phyloP scores from a whole-genome alignment of 2,888 invertebrate species.

The Lasioglossum malachurum region DNA sequence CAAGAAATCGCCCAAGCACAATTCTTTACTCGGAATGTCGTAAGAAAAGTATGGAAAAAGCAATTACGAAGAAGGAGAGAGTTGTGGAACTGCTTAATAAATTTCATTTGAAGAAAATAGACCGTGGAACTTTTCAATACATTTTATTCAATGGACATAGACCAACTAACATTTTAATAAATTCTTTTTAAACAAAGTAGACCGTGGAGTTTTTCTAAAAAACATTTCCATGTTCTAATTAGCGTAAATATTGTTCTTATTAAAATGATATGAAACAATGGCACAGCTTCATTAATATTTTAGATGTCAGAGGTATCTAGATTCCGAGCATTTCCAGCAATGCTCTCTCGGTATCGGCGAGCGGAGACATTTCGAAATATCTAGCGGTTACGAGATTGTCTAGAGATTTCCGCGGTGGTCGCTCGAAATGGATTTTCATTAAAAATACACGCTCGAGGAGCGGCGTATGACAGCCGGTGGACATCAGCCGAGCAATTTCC shows the following conservation, averaged over 20 bases:
- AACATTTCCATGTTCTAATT: no score
- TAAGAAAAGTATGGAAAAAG: background rate
- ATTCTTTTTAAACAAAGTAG: background rate
- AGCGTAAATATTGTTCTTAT: no score
- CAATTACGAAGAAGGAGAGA: background rate
- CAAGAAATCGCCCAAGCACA: background rate
- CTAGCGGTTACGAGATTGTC: background rate
- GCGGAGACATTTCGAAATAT: background rate
- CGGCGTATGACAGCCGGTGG: background rate
- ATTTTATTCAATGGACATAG: background rate
- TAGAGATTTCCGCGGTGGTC: background rate
- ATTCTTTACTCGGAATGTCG: background rate
- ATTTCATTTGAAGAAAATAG: background rate
- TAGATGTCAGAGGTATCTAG: background rate
- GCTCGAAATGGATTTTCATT: conserved; percentile 29
- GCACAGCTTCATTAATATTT: background rate
- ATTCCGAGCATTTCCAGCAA: background rate
- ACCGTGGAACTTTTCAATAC: background rate
- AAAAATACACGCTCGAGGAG: background rate
- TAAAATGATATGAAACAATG: background rate
- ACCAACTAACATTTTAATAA: background rate
- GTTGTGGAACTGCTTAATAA: background rate
- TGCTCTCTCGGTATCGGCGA: background rate
- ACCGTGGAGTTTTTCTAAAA: no score
- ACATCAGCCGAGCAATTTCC: background rate